Conservation (phyloP, 2,113 vertebrate genomes). For the Anguilla japonica region DNA sequence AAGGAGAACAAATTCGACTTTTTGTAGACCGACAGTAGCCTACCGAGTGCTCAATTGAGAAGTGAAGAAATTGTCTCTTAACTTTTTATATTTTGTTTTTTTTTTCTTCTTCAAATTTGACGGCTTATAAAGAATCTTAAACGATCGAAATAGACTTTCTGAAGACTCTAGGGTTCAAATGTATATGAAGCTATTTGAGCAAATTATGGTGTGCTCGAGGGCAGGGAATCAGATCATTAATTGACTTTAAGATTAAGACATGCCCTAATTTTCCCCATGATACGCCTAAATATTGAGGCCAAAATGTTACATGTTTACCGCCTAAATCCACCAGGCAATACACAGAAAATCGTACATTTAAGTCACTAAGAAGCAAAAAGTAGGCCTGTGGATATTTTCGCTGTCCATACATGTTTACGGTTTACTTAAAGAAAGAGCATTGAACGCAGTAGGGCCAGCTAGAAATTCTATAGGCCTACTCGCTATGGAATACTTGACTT, state of each 20-base stretch:
- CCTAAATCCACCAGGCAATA: not conserved
- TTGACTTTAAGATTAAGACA: conserved; percentile 96
- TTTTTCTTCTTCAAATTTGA: conserved; percentile 53
- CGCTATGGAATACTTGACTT: not conserved
- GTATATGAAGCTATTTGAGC: conserved; percentile 88
- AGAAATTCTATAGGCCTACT: not conserved
- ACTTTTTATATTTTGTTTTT: conserved; percentile 45
- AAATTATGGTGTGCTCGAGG: conserved; percentile 89
- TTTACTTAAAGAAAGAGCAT: not conserved
- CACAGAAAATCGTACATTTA: not conserved
- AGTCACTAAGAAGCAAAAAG: not conserved
- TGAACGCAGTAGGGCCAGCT: not conserved
- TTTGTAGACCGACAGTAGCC: conserved; percentile 57
- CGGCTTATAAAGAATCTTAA: conserved; percentile 40
- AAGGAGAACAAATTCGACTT: conserved; percentile 53
- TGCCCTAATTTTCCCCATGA: conserved; percentile 82
- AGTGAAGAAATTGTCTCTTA: conserved; percentile 37
- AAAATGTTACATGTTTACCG: conserved; percentile 55
- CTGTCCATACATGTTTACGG: not conserved
- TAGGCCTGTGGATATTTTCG: not conserved
- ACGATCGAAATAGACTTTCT: conserved; percentile 81
- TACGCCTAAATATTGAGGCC: conserved; percentile 50
- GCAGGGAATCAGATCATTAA: conserved; percentile 93
- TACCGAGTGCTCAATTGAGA: not conserved
- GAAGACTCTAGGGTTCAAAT: conserved; percentile 82